phyloP scores from a whole-genome alignment of 2,113 vertebrate genomes.

The Macroglossus sobrinus region DNA sequence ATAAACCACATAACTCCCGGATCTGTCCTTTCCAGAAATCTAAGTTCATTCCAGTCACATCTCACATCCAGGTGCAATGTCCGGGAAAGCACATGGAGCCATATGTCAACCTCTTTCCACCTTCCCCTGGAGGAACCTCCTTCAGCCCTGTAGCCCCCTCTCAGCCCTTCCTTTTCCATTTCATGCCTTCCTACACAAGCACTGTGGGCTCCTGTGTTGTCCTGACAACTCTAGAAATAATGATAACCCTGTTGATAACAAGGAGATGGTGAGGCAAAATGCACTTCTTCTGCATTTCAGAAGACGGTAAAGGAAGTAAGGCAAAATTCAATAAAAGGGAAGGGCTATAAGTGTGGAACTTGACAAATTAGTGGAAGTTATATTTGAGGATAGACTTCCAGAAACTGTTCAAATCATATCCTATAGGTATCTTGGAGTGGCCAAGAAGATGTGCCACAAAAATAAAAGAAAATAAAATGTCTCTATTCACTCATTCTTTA shows the following conservation, averaged over 20 bases:
- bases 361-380: background rate
- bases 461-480: background rate
- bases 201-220: background rate
- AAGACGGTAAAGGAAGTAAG: background rate
- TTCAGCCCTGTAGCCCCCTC: background rate
- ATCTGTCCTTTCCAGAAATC: background rate
- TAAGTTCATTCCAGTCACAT: background rate
- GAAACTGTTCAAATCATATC: background rate
- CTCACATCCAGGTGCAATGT: background rate
- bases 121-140: background rate
- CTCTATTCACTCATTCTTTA: background rate
- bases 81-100: background rate
- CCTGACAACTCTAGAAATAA: background rate
- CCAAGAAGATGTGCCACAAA: background rate
- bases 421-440: background rate
- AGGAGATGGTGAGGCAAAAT: background rate
- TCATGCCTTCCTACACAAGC: background rate
- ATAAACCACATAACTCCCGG: background rate
- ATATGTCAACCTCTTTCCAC: background rate
- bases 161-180: background rate
- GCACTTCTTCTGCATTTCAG: background rate
- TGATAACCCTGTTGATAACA: background rate
- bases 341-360: background rate
- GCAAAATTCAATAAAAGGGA: background rate
- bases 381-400: background rate